Conservation (phyloP, 2,797 vertebrate genomes). For the Crax fasciolata region DNA sequence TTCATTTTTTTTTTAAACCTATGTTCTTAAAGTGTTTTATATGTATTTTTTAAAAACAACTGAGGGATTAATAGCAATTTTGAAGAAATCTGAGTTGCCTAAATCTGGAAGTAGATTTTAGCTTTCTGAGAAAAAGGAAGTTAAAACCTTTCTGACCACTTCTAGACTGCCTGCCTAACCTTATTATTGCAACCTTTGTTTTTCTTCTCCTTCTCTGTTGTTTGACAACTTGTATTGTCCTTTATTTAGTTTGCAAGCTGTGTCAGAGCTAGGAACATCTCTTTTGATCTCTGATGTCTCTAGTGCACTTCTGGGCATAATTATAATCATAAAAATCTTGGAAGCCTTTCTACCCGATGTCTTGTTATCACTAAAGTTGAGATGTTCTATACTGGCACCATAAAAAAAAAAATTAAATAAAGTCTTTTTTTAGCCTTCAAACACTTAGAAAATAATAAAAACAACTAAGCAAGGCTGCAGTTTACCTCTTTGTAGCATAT, state of each 20-base stretch:
- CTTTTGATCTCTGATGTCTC: conserved; percentile 42
- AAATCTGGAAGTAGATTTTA: neutral
- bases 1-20: neutral
- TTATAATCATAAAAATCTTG: conserved; percentile 63
- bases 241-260: conserved; percentile 50
- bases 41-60: neutral
- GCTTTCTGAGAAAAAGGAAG: neutral
- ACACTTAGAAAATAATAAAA: conserved; percentile 34
- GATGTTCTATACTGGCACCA: neutral
- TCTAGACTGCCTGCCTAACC: neutral
- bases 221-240: conserved; percentile 27
- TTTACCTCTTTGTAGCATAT: conserved; percentile 4
- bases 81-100: neutral
- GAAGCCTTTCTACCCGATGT: conserved; percentile 34
- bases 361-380: conserved; percentile 32
- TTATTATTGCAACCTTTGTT: neutral
- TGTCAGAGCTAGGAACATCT: conserved; percentile 12
- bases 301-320: conserved; percentile 62
- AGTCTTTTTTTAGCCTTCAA: conserved; percentile 46
- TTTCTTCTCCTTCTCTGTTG: neutral
- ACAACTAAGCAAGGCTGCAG: neutral
- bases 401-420: conserved; percentile 21
- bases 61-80: neutral
- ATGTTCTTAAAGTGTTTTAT: neutral
- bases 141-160: conserved; percentile 1